A percentile compares a stretch with the other conserved stretches of the same genome.
These are phyloP conservation scores for Piprites chloris DNA, from an alignment of 2,113 vertebrate species.

Conservation along the genomic window DNA sequence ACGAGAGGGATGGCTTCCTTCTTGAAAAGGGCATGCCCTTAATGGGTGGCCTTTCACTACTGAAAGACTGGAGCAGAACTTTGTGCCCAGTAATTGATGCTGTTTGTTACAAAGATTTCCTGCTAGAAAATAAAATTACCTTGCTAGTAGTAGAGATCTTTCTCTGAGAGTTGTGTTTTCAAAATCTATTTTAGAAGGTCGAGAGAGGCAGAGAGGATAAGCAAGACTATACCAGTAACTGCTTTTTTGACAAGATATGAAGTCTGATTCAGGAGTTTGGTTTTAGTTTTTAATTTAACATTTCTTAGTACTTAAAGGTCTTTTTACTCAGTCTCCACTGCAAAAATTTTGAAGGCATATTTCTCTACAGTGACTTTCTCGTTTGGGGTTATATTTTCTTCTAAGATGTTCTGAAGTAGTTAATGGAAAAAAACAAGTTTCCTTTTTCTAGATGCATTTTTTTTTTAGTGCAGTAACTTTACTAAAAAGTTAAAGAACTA, in stretches of 20 bases:
- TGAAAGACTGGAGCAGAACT: background rate
- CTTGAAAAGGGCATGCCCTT: constrained; percentile 9
- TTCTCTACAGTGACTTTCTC: background rate
- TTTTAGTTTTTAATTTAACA: constrained; percentile 16
- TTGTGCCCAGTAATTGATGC: background rate
- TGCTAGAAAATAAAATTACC: background rate
- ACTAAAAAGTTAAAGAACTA: background rate
- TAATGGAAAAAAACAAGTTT: background rate
- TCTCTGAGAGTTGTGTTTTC: background rate
- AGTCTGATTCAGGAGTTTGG: background rate
- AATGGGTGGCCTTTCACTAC: background rate
- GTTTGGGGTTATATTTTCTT: background rate
- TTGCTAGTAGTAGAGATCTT: background rate
- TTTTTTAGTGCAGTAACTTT: background rate
- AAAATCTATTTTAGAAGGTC: background rate
- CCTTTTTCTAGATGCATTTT: background rate
- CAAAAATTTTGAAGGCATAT: background rate
- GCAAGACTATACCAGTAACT: background rate
- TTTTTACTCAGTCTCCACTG: background rate
- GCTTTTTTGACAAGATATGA: background rate
- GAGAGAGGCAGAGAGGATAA: background rate
- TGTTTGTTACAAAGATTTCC: background rate
- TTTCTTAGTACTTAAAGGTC: background rate
- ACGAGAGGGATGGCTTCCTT: background rate
- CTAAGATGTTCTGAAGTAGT: background rate